Conservation (phyloP, 2,888 invertebrate genomes). For the Protonemura montana region DNA sequence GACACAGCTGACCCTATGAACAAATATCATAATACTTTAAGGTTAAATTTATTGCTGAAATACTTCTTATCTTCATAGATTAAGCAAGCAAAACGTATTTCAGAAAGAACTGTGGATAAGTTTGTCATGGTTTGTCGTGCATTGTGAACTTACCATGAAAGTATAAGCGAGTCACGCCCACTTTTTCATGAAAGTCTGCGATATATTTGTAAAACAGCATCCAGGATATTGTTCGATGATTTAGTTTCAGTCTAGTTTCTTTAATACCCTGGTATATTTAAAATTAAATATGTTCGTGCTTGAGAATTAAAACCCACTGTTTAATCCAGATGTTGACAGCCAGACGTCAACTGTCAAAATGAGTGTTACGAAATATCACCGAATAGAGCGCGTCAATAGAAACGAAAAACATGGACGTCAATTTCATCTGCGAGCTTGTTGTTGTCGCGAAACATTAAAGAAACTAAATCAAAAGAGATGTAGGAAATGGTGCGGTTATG, state of each 20-base stretch:
- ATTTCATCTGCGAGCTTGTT: slow-evolving; percentile 35
- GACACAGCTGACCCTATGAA: slow-evolving; percentile 15
- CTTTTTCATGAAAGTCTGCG: slow-evolving; percentile 18
- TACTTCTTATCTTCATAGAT: background rate
- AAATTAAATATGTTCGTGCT: background rate
- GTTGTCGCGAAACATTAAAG: slow-evolving; percentile 46
- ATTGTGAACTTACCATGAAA: slow-evolving; percentile 27
- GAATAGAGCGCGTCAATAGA: slow-evolving; percentile 38
- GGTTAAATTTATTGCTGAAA: background rate
- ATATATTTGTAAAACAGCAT: background rate
- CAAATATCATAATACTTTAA: background rate
- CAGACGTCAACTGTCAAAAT: slow-evolving; percentile 31
- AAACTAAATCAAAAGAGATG: slow-evolving; percentile 46
- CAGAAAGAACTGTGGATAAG: background rate
- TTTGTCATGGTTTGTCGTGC: background rate
- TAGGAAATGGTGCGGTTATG: slow-evolving; percentile 48
- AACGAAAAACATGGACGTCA: slow-evolving; percentile 48
- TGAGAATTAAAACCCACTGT: background rate
- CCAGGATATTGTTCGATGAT: background rate
- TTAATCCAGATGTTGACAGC: background rate
- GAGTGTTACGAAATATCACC: slow-evolving; percentile 10
- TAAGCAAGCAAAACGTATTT: background rate
- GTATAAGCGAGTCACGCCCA: slow-evolving; percentile 25
- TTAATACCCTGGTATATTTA: background rate
- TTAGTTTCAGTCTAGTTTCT: background rate